A percentile compares a stretch with the other conserved stretches of the same genome.
These are phyloP conservation scores for Pampusana beccarii DNA, from an alignment of 2,113 vertebrate genomes.

Conservation along the genomic window DNA sequence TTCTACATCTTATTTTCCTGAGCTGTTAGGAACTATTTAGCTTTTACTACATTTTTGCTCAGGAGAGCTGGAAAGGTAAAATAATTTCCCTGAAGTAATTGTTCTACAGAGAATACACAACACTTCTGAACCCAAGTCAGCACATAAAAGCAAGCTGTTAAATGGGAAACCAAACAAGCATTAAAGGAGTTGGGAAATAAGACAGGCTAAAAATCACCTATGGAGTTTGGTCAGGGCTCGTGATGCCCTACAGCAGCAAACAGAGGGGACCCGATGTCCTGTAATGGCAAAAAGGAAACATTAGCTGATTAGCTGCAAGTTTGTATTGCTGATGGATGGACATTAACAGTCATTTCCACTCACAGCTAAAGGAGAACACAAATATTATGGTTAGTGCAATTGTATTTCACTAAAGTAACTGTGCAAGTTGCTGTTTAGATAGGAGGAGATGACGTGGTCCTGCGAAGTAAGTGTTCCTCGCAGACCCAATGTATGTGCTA, in stretches of 20 bases:
- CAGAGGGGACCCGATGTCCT: neutral
- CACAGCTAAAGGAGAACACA: neutral
- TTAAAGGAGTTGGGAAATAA: neutral
- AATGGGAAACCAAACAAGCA: neutral
- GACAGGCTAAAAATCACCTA: neutral
- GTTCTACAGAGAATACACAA: neutral
- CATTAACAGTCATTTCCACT: neutral
- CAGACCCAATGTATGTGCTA: too few relatives aligned
- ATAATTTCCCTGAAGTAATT: conserved; percentile 11
- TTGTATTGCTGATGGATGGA: conserved; percentile 1
- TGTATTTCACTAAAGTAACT: neutral
- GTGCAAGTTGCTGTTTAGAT: neutral
- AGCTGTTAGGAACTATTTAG: neutral
- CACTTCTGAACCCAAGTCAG: neutral
- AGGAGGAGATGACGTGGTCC: neutral
- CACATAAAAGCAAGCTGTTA: neutral
- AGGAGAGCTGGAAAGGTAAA: neutral
- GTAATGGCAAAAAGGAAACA: neutral
- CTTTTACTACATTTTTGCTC: neutral
- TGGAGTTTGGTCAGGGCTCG: neutral
- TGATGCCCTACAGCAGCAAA: neutral
- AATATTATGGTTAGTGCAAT: neutral
- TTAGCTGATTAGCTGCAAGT: fast-evolving
- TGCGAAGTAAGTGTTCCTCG: fast-evolving
- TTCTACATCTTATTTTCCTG: neutral